Base-by-base conservation (phyloP, 2,888 invertebrate genomes). In the Epistrophella euchroma region DNA sequence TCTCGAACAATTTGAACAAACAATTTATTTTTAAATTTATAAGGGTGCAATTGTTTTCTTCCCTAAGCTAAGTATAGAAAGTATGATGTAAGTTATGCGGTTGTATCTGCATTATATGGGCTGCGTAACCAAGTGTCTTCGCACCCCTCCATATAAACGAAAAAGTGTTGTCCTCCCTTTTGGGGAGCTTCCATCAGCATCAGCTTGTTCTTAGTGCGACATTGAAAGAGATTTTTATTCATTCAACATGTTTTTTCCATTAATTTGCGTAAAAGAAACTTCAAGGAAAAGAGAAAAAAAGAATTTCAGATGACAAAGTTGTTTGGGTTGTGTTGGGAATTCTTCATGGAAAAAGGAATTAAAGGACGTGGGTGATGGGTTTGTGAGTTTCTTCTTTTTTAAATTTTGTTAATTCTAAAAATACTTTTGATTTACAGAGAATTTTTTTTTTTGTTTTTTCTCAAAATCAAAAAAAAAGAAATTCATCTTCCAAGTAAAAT, bases 1-100 rank as follows among this genome's bases (percentile, higher is more conserved):
- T 15, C 28, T 45, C 25, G 22, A 19, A 40, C 37, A 60, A 37
- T 22, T 40, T 37, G 6, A 62, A 47, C 64, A 64, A 64, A 43
- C 32, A 45, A 45, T 43, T 64, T 64, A 64, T 64, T 64, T 64
- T 43, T 64, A 64, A 9, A 40, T 28, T 17, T 17, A 25, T 11
- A 64, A 64, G 64, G 45, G 64, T 28, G 43, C 45, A 64, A 28
- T 45, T 43, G 17, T 45, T 47, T 28, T 17, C 19, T 37, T 35
- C 60, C 37, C 37, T 60, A 37, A 32, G 58, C 58, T 17, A 3
- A n/a, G n/a, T n/a, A n/a, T n/a, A n/a, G n/a, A n/a, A n/a, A n/a
- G n/a, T n/a, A n/a, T 15, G 22, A 22, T 25, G 43, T 43, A n/a
- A 45, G 17, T 17, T 45, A 45, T 45, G 45, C 17, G 17, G 45